Percentiles rank a stretch among this genome's conserved stretches.
Conservation (phyloP, 2,113 vertebrate genomes). For the Girardinichthys multiradiatus region DNA sequence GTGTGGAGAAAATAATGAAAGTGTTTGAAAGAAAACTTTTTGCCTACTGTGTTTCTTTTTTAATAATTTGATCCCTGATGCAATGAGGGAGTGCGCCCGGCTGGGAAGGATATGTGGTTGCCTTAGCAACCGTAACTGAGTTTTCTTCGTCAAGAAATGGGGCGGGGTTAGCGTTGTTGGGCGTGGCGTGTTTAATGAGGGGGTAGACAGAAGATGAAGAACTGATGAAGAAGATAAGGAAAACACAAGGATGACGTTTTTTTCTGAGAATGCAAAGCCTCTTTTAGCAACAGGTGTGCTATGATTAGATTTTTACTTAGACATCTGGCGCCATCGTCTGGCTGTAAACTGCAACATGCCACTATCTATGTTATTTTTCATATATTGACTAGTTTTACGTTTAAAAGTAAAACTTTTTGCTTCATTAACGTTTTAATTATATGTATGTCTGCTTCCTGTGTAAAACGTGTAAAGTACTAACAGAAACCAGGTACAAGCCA, state of each 20-base stretch:
- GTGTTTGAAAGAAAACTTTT: constrained; percentile 74
- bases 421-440: no score
- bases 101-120: constrained; percentile 47
- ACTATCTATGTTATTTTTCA: background rate
- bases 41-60: constrained; percentile 34
- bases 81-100: constrained; percentile 47
- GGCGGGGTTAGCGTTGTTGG: constrained; percentile 5
- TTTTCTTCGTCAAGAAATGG: constrained; percentile 30
- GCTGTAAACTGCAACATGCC: constrained; percentile 33
- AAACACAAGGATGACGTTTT: background rate
- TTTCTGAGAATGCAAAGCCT: background rate
- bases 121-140: constrained; percentile 61
- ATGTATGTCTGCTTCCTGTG: no score
- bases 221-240: background rate
- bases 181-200: constrained; percentile 22
- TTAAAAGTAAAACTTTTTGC: background rate
- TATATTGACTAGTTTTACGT: background rate
- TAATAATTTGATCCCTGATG: constrained; percentile 37
- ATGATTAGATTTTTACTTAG: background rate
- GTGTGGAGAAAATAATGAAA: constrained; percentile 78
- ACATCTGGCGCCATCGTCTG: constrained; percentile 51
- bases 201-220: background rate
- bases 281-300: background rate
- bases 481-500: no score
- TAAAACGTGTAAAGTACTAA: no score